Base-by-base conservation (phyloP, 1,140 invertebrate species). In the Agrypnia vestita region DNA sequence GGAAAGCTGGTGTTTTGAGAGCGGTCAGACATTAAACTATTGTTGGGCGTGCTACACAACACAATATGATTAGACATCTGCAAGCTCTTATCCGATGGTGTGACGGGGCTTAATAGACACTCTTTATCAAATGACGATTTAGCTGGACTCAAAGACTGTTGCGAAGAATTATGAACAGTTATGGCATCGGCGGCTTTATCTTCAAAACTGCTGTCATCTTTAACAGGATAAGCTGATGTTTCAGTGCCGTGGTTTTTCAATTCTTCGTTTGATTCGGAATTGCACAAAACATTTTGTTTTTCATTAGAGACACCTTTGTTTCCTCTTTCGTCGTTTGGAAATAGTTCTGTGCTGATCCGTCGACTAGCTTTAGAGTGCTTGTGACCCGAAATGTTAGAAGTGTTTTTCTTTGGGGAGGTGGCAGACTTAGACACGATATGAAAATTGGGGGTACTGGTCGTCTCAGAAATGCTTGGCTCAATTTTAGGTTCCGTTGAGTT, bases 41-140 rank as follows among this genome's bases (percentile, higher is more conserved):
- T 71, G 59, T 78, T 82, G 17, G 80, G 80, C 21, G 80, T 82
- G 43, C 76, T 79, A n/a, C n/a, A n/a, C n/a, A 78, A 79, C 19
- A 59, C 56, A 25, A 53, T 51, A 9, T 51, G 35, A 11, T 49
- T 61, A 43, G 69, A 11, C 4, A 49, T 53, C 15, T 44, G 35
- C 15, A 12, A 21, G 0, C 56, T 59, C 9, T 49, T 49, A 71
- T 78, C 71, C 0, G 64, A n/a, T 4, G 81, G 77, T 25, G 72
- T 79, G 0, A 82, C 73, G 4, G 80, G 80, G 74, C 81, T 82
- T 15, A 82, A 53, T 4, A 76, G 13, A 19, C 73, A 79, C 13
- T 56, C 75, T 21, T 46, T 64, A 74, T 55, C 67, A 25, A 76
- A 59, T 6, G 67, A 77, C 11, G 4, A 8, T 35, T 25, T 59